A percentile compares a stretch with the other conserved stretches of the same genome.
Evolutionary conservation across 2,888 invertebrate species (phyloP).

Genomic region (Pandemis corylana): DNA sequence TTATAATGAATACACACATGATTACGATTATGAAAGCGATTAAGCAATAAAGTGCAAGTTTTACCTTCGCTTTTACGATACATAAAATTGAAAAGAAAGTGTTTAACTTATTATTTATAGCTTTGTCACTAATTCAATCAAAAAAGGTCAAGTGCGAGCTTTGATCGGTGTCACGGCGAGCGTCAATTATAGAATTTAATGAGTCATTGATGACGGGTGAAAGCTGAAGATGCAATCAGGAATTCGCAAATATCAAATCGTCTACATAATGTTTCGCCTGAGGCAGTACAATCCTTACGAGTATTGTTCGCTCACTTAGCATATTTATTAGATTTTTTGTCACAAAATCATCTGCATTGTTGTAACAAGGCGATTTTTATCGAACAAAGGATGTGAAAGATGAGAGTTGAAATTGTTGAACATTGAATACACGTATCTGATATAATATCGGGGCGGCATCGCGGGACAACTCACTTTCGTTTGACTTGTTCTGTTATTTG

Average conservation of each 20-base stretch:
- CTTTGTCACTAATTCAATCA: conserved; percentile 69
- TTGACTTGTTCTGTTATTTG: neutral
- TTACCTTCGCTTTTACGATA: conserved; percentile 21
- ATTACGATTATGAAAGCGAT: conserved; percentile 8
- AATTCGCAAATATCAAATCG: conserved; percentile 50
- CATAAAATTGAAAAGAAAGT: conserved; percentile 36
- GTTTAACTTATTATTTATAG: conserved; percentile 50
- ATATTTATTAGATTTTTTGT: conserved; percentile 39
- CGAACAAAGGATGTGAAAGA: conserved; percentile 36
- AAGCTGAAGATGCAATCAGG: conserved; percentile 71
- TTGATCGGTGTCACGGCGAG: conserved; percentile 64
- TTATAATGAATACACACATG: neutral
- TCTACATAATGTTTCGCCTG: conserved; percentile 13
- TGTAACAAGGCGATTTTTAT: conserved; percentile 32
- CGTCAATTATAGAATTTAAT: conserved; percentile 77
- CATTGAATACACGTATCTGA: neutral
- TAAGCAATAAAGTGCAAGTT: conserved; percentile 13
- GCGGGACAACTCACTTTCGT: conserved; percentile 14
- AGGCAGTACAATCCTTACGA: conserved; percentile 19
- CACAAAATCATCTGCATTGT: conserved; percentile 30
- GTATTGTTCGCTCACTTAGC: conserved; percentile 36
- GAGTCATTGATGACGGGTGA: conserved; percentile 73
- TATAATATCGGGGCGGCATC: neutral
- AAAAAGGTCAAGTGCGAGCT: conserved; percentile 68
- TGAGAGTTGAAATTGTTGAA: conserved; percentile 24